A percentile compares a stretch with the other conserved stretches of the same genome.
These are phyloP conservation scores for Netelia virgata DNA, from an alignment of 2,888 invertebrate species.

Conservation along the genomic window DNA sequence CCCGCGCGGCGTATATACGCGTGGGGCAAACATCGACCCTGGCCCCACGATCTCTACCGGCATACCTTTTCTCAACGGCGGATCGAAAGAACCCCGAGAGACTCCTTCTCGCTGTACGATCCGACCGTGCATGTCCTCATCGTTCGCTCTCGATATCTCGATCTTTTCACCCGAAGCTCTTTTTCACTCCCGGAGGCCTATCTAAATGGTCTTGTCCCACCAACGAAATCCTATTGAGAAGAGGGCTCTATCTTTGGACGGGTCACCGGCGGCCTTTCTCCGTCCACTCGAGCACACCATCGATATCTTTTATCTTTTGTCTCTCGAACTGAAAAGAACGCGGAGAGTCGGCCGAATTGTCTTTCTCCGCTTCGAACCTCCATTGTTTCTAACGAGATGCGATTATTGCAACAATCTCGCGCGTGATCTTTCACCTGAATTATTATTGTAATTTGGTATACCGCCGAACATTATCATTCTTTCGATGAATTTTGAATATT, in stretches of 20 bases:
- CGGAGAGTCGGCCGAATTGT: not conserved
- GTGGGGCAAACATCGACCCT: constrained; percentile 65
- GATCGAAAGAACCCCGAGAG: not conserved
- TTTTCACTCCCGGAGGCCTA: constrained; percentile 51
- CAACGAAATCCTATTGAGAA: constrained; percentile 55
- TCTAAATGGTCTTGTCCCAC: constrained; percentile 64
- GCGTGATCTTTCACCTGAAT: not conserved
- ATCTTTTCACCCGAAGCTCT: constrained; percentile 47
- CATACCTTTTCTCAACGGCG: constrained; percentile 53
- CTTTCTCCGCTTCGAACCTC: constrained; percentile 11
- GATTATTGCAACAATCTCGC: not conserved
- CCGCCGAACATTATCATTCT: no score
- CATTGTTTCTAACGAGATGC: constrained; percentile 13
- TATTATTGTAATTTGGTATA: not conserved
- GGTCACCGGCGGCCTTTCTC: not conserved
- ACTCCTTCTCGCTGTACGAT: not conserved
- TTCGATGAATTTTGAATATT: no score
- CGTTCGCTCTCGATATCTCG: constrained; percentile 48
- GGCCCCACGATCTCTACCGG: constrained; percentile 51
- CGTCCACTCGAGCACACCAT: not conserved
- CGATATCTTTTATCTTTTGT: constrained; percentile 20
- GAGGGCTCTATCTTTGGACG: constrained; percentile 46
- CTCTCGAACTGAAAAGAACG: constrained; percentile 18
- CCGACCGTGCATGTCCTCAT: not conserved
- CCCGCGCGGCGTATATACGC: constrained; percentile 19